Conservation (phyloP, 2,888 invertebrate genomes). For the Junonia oenone region DNA sequence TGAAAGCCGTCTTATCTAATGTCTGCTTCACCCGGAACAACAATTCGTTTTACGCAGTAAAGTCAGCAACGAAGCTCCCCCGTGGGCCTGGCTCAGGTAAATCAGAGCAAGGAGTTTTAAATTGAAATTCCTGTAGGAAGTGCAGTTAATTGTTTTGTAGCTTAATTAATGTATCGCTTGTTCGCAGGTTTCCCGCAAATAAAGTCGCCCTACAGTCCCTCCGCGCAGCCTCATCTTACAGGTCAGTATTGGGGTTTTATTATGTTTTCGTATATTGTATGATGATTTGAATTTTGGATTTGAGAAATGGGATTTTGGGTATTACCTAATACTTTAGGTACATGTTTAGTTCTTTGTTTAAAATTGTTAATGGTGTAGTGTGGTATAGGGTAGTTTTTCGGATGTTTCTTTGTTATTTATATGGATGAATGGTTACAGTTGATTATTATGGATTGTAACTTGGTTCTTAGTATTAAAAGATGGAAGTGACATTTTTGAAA, state of each 20-base stretch:
- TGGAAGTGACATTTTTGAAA: no score
- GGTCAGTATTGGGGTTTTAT: conserved; percentile 58
- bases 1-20: not conserved
- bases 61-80: conserved; percentile 16
- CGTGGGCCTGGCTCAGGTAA: conserved; percentile 20
- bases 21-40: conserved; percentile 6
- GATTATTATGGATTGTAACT: no score
- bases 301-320: not conserved
- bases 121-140: conserved; percentile 47
- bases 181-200: conserved; percentile 82
- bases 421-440: no score
- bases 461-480: no score
- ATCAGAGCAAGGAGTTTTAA: conserved; percentile 33
- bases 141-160: conserved; percentile 44
- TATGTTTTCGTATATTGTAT: not conserved
- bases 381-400: no score
- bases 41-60: conserved; percentile 19
- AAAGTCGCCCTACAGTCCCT: conserved; percentile 82
- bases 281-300: not conserved
- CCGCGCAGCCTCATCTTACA: conserved; percentile 80
- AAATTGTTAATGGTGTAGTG: not conserved
- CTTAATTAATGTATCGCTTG: conserved; percentile 53
- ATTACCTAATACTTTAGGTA: not conserved
- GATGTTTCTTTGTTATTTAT: no score
- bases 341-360: not conserved